Percentiles rank a stretch among this genome's conserved stretches.
phyloP scores from a whole-genome alignment of 2,113 vertebrate species.

The Pedetes capensis region DNA sequence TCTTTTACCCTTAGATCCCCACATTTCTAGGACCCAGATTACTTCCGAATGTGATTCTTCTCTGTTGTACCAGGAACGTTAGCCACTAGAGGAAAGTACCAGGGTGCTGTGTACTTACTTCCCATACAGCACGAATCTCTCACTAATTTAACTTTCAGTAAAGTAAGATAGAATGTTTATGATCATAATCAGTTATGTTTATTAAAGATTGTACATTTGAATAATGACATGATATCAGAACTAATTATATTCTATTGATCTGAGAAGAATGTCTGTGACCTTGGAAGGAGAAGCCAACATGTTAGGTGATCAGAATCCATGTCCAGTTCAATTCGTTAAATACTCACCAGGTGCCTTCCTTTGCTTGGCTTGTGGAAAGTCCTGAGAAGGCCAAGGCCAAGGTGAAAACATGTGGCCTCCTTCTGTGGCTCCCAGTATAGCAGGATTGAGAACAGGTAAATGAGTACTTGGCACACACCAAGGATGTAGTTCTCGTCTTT shows the following conservation, averaged over 20 bases:
- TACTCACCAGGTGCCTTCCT: background rate
- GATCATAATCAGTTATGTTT: background rate
- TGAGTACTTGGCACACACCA: background rate
- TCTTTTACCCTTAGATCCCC: background rate
- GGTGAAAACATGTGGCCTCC: background rate
- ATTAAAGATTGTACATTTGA: background rate
- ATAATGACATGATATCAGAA: background rate
- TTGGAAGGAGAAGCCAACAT: background rate
- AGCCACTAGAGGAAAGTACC: background rate
- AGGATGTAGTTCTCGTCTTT: background rate
- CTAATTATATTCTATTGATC: background rate
- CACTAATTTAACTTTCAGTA: background rate
- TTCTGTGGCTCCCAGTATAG: background rate
- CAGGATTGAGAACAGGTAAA: background rate
- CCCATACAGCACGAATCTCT: background rate
- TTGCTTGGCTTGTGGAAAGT: background rate
- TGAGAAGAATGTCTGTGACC: background rate
- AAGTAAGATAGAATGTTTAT: background rate
- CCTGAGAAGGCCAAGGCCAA: background rate
- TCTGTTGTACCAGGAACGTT: background rate
- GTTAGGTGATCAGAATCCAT: background rate
- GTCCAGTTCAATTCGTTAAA: background rate
- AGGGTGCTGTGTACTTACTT: background rate
- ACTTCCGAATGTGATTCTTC: background rate
- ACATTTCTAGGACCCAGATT: background rate